phyloP scores from a whole-genome alignment of 1,140 invertebrate species.

The Holotrichia oblita region DNA sequence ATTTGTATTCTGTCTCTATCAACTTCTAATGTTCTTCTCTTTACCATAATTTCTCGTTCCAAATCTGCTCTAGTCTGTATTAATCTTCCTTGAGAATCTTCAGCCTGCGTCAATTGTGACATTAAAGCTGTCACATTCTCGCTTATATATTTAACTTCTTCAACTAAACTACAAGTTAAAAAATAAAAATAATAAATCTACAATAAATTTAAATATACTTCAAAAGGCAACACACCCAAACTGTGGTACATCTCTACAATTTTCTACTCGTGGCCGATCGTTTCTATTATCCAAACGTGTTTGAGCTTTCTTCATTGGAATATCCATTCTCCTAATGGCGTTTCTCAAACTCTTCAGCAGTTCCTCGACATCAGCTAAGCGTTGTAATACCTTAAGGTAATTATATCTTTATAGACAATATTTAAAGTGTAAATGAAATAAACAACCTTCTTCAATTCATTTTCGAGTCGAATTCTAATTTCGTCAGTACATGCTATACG shows the following conservation, averaged over 20 bases:
- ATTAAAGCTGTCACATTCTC: conserved; percentile 71
- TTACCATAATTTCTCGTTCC: conserved; percentile 77
- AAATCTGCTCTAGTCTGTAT: conserved; percentile 69
- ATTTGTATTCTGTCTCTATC: conserved; percentile 72
- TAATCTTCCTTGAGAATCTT: conserved; percentile 67
- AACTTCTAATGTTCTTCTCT: conserved; percentile 74
- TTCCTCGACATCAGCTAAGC: conserved; percentile 75
- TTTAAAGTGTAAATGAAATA: conserved; percentile 12
- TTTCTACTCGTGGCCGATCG: conserved; percentile 74
- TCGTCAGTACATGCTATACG: conserved; percentile 75
- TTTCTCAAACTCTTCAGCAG: conserved; percentile 70
- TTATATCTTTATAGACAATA: not conserved
- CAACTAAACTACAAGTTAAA: conserved; percentile 63
- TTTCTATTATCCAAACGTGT: conserved; percentile 77
- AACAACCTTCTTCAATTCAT: conserved; percentile 69
- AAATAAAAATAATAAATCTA: not conserved
- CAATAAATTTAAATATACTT: not conserved
- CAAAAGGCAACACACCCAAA: conserved; percentile 62
- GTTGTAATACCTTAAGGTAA: conserved; percentile 66
- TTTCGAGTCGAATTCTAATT: conserved; percentile 71
- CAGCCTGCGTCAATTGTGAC: conserved; percentile 68
- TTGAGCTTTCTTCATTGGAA: conserved; percentile 79
- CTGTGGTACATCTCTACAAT: conserved; percentile 75
- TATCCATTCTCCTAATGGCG: conserved; percentile 72
- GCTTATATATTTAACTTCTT: conserved; percentile 75